Evolutionary conservation across 35 echinoderm and acorn worm species (phyloP).

Genomic region (Ptychodera flava): DNA sequence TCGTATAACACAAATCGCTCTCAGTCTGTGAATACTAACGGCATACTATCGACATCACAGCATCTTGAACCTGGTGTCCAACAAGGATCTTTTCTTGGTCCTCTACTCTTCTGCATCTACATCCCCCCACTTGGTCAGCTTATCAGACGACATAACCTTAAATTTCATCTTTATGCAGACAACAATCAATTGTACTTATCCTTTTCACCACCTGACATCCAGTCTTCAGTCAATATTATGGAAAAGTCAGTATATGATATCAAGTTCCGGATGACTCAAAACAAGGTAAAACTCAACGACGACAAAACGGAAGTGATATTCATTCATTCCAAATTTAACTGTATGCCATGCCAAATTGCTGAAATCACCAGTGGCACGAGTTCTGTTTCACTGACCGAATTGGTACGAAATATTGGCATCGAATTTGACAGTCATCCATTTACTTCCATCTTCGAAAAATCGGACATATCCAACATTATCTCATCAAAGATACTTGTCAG

Average conservation of each 20-base stretch:
- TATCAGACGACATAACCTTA: not conserved
- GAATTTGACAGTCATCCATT: no score
- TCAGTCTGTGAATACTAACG: no score
- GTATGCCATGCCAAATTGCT: not conserved
- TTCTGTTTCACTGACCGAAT: no score
- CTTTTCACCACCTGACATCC: not conserved
- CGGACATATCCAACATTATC: no score
- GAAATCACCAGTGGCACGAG: no score
- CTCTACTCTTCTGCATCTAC: not conserved
- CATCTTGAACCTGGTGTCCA: no score
- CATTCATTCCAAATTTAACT: not conserved
- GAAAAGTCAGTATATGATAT: not conserved
- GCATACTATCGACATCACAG: no score
- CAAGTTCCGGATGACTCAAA: not conserved
- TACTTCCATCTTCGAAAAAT: no score
- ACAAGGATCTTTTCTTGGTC: not conserved
- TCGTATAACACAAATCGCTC: no score
- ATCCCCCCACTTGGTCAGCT: not conserved
- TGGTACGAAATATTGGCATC: no score
- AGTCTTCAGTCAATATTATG: not conserved
- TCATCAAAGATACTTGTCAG: no score
- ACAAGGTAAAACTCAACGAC: not conserved
- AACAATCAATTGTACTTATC: not conserved
- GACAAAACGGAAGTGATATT: not conserved
- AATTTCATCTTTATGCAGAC: not conserved